These are phyloP conservation scores for Gadus chalcogrammus DNA, from an alignment of 2,113 vertebrate genomes.

Conservation along the genomic window DNA sequence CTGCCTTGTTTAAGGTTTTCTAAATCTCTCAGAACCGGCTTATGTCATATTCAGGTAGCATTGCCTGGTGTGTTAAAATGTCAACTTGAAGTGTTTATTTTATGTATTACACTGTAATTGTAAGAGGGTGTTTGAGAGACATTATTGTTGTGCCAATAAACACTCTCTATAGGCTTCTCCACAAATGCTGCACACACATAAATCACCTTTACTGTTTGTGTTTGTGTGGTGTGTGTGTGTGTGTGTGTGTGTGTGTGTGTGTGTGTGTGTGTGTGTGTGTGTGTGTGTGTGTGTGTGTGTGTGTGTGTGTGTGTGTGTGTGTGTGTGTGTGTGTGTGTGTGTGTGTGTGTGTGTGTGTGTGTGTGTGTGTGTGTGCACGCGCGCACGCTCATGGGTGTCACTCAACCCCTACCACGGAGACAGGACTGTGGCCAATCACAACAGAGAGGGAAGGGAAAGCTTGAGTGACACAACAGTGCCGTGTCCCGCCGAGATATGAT, in stretches of 20 bases:
- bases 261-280: slow-evolving; percentile 15
- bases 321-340: slow-evolving; percentile 13
- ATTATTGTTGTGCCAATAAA: no score
- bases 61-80: no score
- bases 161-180: neutral
- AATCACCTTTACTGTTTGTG: neutral
- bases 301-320: slow-evolving; percentile 15
- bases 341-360: slow-evolving; percentile 11
- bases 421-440: slow-evolving; percentile 49
- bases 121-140: no score
- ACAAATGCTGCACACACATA: neutral
- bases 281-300: slow-evolving; percentile 3
- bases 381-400: neutral
- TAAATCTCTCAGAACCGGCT: no score
- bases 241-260: slow-evolving; percentile 7
- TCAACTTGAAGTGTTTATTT: no score
- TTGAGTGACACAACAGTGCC: slow-evolving; percentile 60
- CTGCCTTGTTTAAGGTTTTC: no score
- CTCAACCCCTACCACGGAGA: slow-evolving; percentile 54
- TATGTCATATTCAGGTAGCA: no score
- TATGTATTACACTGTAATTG: no score
- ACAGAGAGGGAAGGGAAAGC: slow-evolving; percentile 51
- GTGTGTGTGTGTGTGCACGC: slow-evolving; percentile 11
- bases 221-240: slow-evolving; percentile 8
- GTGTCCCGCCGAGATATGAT: slow-evolving; percentile 69